Evolutionary conservation across 30 jellyfish, hydroid and myxozoan genomes (phyloP).

Genomic region (Morbakka virulenta): DNA sequence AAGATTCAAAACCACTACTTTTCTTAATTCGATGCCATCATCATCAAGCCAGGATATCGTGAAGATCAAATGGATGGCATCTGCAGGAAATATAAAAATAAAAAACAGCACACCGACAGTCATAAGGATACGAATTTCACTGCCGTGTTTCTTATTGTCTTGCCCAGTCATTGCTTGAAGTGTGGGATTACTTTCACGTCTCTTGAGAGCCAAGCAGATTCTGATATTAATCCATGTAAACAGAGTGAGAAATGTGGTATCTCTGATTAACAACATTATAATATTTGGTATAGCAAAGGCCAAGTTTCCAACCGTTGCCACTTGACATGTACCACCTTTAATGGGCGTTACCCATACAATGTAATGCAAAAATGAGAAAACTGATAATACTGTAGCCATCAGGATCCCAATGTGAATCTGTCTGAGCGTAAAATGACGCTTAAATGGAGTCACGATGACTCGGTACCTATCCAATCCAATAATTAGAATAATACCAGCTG

Average conservation of each 20-base stretch:
- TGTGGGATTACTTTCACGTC: background rate
- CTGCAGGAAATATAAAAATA: conserved; percentile 69
- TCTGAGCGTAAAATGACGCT: conserved; percentile 16
- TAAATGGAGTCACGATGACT: conserved; percentile 75
- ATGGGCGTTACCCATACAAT: conserved; percentile 7
- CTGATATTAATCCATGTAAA: conserved; percentile 47
- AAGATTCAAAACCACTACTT: conserved; percentile 41
- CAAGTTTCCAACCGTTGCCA: conserved; percentile 6
- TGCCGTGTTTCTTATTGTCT: conserved; percentile 11
- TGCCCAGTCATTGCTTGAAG: background rate
- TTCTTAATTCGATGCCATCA: conserved; percentile 25
- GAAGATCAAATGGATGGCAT: conserved; percentile 50
- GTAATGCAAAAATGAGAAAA: conserved; percentile 50
- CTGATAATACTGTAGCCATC: conserved; percentile 10
- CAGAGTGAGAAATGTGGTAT: conserved; percentile 16
- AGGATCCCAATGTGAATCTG: conserved; percentile 37
- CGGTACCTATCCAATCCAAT: conserved; percentile 90
- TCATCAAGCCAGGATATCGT: conserved; percentile 58
- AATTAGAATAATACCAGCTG: conserved; percentile 62
- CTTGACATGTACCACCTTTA: conserved; percentile 41
- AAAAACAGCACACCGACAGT: conserved; percentile 52
- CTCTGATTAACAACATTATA: conserved; percentile 7
- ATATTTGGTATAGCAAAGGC: conserved; percentile 58
- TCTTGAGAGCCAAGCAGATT: conserved; percentile 2
- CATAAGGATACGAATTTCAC: conserved; percentile 39